These are phyloP conservation scores for Panopea generosa DNA, from an alignment of 2,888 invertebrate genomes.

Conservation along the genomic window DNA sequence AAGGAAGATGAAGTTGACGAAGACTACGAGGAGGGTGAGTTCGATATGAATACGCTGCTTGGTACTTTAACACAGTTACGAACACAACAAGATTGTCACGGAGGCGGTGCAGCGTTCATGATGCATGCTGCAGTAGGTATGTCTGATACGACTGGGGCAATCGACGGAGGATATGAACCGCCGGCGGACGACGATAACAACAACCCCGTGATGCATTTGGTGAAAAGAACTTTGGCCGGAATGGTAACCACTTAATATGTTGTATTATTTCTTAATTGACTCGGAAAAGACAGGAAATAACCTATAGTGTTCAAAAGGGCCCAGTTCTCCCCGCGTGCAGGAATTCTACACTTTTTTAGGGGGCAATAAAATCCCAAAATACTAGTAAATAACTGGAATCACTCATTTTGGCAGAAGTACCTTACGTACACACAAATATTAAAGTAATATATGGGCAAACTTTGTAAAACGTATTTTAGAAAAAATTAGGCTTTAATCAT, in stretches of 20 bases:
- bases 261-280: not conserved
- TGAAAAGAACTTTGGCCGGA: conserved; percentile 28
- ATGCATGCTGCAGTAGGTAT: no score
- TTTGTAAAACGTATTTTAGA: no score
- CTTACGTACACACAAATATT: no score
- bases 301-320: no score
- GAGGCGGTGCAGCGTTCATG: conserved; percentile 10
- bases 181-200: conserved; percentile 5
- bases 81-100: not conserved
- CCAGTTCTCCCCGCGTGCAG: no score
- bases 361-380: no score
- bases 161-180: conserved; percentile 1
- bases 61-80: conserved; percentile 24
- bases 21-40: conserved; percentile 28
- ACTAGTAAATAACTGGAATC: no score
- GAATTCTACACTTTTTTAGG: no score
- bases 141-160: not conserved
- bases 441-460: no score
- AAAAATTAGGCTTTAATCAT: no score
- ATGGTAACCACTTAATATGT: no score
- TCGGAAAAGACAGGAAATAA: not conserved
- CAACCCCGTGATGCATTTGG: conserved; percentile 35
- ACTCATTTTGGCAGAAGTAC: no score
- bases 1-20: conserved; percentile 6
- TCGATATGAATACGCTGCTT: conserved; percentile 6